phyloP scores from a whole-genome alignment of 2,888 invertebrate genomes.

The Drosophila antonietae region DNA sequence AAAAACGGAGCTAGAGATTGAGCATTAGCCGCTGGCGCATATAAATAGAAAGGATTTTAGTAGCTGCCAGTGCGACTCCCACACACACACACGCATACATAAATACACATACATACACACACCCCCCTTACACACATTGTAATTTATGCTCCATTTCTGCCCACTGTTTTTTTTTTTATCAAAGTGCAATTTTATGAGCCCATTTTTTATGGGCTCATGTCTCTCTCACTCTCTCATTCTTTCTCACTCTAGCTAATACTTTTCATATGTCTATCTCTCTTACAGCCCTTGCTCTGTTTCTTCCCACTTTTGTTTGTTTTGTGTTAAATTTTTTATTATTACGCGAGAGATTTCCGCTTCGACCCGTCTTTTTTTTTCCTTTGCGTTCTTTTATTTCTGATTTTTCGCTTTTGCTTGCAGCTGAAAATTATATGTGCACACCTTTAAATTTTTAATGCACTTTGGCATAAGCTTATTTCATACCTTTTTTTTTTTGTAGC shows the following conservation, averaged over 20 bases:
- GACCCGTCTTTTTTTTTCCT: background rate
- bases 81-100: constrained; percentile 20
- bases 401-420: constrained; percentile 27
- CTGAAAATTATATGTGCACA: constrained; percentile 63
- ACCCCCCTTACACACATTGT: constrained; percentile 43
- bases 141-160: constrained; percentile 59
- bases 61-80: constrained; percentile 25
- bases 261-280: background rate
- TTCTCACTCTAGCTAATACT: background rate
- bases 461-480: constrained; percentile 51
- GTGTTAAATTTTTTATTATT: constrained; percentile 67
- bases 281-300: constrained; percentile 12
- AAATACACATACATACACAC: constrained; percentile 9
- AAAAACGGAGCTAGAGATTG: constrained; percentile 25
- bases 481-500: constrained; percentile 26
- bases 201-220: constrained; percentile 14
- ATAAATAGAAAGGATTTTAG: constrained; percentile 47
- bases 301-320: constrained; percentile 23
- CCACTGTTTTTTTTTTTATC: constrained; percentile 33
- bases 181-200: constrained; percentile 55
- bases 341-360: constrained; percentile 40
- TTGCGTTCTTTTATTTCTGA: background rate
- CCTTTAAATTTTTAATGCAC: constrained; percentile 67
- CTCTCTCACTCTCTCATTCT: background rate
- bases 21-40: constrained; percentile 28